phyloP scores from a whole-genome alignment of 2,888 invertebrate genomes.

The Tipula unca region DNA sequence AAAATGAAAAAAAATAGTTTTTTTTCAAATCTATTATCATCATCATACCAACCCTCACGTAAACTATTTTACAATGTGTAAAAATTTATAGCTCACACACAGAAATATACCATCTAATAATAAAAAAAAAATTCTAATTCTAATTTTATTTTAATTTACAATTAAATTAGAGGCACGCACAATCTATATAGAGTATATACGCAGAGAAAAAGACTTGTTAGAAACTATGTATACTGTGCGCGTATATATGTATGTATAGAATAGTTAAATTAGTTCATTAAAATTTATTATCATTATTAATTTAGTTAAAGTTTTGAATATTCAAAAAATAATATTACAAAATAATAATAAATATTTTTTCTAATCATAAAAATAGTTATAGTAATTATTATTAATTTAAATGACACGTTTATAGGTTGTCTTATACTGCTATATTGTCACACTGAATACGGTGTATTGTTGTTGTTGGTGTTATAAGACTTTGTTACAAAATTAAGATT shows the following conservation, averaged over 20 bases:
- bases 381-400: neutral
- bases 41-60: slow-evolving; percentile 8
- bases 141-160: slow-evolving; percentile 8
- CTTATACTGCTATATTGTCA: neutral
- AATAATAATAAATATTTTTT: neutral
- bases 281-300: slow-evolving; percentile 14
- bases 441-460: neutral
- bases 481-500: slow-evolving; percentile 8
- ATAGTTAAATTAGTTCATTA: slow-evolving; percentile 14
- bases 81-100: neutral
- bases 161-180: slow-evolving; percentile 14
- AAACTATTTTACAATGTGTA: neutral
- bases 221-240: neutral
- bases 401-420: slow-evolving; percentile 4
- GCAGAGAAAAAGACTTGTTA: neutral
- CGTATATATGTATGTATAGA: neutral
- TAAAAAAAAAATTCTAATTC: neutral
- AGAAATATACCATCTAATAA: neutral
- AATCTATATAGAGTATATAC: neutral
- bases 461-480: neutral
- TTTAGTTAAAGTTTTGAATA: neutral
- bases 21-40: neutral
- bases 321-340: neutral
- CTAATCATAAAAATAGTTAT: neutral
- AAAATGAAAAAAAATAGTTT: no score